These are phyloP conservation scores for Andrena trimmerana DNA, from an alignment of 2,888 invertebrate species.

Conservation along the genomic window DNA sequence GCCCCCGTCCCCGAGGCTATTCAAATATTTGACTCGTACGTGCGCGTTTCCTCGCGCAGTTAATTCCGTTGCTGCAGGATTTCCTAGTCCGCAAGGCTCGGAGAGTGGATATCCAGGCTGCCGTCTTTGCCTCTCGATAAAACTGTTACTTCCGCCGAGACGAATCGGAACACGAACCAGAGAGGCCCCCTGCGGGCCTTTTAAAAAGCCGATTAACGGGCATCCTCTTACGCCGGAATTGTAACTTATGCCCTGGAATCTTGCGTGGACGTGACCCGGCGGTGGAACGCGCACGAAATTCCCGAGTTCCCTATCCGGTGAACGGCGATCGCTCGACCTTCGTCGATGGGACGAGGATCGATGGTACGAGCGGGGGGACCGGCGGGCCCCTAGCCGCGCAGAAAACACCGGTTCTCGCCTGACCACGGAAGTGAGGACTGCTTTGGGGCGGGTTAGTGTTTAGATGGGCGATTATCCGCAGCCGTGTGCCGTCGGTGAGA, in stretches of 20 bases:
- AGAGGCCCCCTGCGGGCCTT: constrained; percentile 10
- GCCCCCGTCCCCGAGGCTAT: constrained; percentile 37
- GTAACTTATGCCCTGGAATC: constrained; percentile 70
- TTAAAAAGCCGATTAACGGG: constrained; percentile 60
- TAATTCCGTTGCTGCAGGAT: constrained; percentile 35
- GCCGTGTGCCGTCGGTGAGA: constrained; percentile 5
- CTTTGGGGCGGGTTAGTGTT: constrained; percentile 3
- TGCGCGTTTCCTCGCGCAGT: constrained; percentile 11
- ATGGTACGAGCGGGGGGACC: not conserved
- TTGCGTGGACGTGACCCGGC: constrained; percentile 65
- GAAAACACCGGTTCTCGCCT: constrained; percentile 6
- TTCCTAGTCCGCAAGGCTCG: not conserved
- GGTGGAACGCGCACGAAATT: constrained; percentile 56
- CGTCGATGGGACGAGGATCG: not conserved
- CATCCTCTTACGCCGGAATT: constrained; percentile 44
- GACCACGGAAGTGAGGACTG: constrained; percentile 7
- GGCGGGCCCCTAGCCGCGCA: not conserved
- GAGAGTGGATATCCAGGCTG: too few species aligned
- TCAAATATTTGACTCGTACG: constrained; percentile 64
- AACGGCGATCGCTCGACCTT: too few species aligned
- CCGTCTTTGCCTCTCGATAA: constrained; percentile 48
- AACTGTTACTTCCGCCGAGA: constrained; percentile 59
- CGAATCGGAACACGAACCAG: not conserved
- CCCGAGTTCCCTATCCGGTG: constrained; percentile 12
- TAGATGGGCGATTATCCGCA: constrained; percentile 6